phyloP scores from a whole-genome alignment of 1,140 invertebrate species.

The Hycleus phaleratus region DNA sequence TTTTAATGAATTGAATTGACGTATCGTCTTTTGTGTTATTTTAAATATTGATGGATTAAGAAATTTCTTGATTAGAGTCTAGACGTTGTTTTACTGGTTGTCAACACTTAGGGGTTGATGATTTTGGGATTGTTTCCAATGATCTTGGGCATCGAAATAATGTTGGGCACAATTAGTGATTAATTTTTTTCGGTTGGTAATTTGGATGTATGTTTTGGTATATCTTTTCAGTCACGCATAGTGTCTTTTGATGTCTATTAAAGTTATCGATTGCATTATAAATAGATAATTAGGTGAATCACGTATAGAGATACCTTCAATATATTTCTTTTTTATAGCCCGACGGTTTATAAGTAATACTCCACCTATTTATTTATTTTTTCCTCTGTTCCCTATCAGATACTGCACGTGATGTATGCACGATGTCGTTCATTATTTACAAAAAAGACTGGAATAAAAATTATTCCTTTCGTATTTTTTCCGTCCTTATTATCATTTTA shows the following conservation, averaged over 20 bases:
- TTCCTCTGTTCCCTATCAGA: background rate
- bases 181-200: no score
- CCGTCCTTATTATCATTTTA: no score
- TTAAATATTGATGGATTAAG: no score
- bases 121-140: no score
- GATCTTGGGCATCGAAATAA: no score
- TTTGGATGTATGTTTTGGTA: no score
- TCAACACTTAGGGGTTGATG: no score
- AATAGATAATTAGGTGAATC: slow-evolving; percentile 16
- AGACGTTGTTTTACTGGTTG: no score
- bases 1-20: background rate
- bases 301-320: slow-evolving; percentile 1
- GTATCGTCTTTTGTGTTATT: no score
- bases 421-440: slow-evolving; percentile 4
- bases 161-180: no score
- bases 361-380: slow-evolving; percentile 7
- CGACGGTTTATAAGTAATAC: slow-evolving; percentile 6
- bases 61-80: no score
- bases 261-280: slow-evolving; percentile 8
- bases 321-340: slow-evolving; percentile 3
- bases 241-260: slow-evolving; percentile 6
- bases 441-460: background rate
- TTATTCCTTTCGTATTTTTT: slow-evolving; percentile 5
- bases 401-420: slow-evolving; percentile 5
- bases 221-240: slow-evolving; percentile 3